Base-by-base conservation (phyloP, 2,888 invertebrate genomes). In the Bursaphelenchus okinawaensis region DNA sequence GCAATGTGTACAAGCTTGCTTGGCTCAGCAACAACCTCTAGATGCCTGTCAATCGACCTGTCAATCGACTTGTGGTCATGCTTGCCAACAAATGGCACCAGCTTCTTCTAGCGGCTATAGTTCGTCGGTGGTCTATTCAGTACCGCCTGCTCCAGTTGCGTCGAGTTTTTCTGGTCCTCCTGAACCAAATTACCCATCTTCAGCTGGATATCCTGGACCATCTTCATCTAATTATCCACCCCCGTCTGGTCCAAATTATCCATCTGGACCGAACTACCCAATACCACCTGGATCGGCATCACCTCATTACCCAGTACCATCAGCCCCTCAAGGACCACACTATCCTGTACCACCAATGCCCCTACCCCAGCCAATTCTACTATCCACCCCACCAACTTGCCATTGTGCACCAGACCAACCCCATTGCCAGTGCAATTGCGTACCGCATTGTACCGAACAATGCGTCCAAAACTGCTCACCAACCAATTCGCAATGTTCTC, bases 391-490 rank as follows among this genome's bases (percentile, higher is more conserved):
- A 16, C 6, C 40, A 12, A 40, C 40, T 40, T 40, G 40, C n/a
- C 40, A 40, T 40, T 40, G 40, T 40, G 40, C 40, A 16, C 40
- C 40, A 16, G 40, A 40, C n/a, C 40, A 40, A n/a, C 40, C 40
- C 40, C 12, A 40, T 40, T 40, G 40, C n/a, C 40, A 40, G n/a
- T 40, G 40, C n/a, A 19, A 59, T 20, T 59, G 60, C 22, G 19
- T 59, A 1, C 60, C 60, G 8, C 22, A 40, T 20, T 59, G 60
- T 27, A 59, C 60, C 22, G 60, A 59, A 59, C 60, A 59, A 50
- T 59, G 60, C 24, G 50, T 59, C 1, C 31, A 40, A 20, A 22
- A 59, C 20, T 59, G 60, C 19, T 50, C 60, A 27, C 19, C 31
- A 23, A 6, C 55, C 16, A 31, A 31, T 12, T 23, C 20, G 3